A percentile compares a stretch with the other conserved stretches of the same genome.
These are phyloP conservation scores for Vulpes lagopus DNA, from an alignment of 2,113 vertebrate species.

Conservation along the genomic window DNA sequence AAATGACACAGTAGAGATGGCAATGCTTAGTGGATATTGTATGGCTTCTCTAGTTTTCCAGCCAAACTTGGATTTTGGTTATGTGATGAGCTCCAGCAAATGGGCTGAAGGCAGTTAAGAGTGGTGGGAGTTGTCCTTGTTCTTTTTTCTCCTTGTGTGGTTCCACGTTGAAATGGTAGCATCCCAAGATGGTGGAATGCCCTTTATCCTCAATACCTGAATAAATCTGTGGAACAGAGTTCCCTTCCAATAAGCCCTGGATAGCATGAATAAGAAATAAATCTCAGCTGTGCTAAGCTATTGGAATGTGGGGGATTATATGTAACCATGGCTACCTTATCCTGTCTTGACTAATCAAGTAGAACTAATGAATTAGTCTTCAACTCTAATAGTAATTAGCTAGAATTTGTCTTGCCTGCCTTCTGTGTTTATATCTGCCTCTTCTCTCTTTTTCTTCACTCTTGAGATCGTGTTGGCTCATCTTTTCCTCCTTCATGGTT, in stretches of 20 bases:
- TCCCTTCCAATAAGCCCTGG: neutral
- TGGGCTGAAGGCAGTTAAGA: neutral
- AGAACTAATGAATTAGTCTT: neutral
- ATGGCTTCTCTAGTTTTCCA: neutral
- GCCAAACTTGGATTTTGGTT: neutral
- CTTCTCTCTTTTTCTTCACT: neutral
- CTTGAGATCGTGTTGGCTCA: neutral
- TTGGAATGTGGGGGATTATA: neutral
- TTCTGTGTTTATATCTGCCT: neutral
- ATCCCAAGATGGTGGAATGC: too few species aligned
- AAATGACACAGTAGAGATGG: neutral
- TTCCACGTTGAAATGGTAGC: neutral
- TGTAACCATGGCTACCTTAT: neutral
- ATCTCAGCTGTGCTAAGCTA: neutral
- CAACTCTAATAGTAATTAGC: neutral
- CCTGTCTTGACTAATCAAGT: neutral
- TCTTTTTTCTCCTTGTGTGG: neutral
- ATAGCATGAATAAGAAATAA: neutral
- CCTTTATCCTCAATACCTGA: neutral
- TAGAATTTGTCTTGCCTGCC: neutral
- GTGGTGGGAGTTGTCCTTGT: neutral
- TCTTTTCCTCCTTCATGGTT: neutral
- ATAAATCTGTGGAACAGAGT: neutral
- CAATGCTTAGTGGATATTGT: neutral
- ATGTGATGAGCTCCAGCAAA: neutral